These are phyloP conservation scores for Diplodus sargus DNA, from an alignment of 2,797 vertebrate species.

Conservation along the genomic window DNA sequence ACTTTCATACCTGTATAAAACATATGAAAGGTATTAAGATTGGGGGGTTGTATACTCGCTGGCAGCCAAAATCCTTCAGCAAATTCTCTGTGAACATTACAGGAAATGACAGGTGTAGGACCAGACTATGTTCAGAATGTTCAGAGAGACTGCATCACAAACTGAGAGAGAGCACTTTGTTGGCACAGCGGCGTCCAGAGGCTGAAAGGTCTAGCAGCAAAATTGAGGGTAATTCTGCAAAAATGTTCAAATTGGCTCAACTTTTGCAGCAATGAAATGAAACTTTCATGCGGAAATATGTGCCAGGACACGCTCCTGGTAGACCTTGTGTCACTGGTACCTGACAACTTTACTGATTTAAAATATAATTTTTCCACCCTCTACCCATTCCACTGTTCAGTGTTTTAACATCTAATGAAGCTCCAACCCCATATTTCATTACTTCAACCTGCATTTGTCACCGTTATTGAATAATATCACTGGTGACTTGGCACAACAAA, in stretches of 20 bases:
- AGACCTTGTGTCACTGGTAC: conserved; percentile 1
- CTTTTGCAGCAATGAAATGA: neutral
- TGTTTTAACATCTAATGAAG: conserved; percentile 1
- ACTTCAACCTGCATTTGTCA: conserved; percentile 8
- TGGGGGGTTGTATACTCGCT: neutral
- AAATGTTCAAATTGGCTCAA: conserved; percentile 10
- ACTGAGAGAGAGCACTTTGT: neutral
- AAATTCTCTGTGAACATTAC: neutral
- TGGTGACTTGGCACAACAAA: neutral
- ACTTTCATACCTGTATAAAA: too few species aligned
- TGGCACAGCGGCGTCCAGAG: neutral
- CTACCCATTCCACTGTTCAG: neutral
- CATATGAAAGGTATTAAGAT: neutral
- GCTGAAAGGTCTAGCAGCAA: neutral
- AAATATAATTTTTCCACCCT: neutral
- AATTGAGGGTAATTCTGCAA: neutral
- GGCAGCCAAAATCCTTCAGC: neutral
- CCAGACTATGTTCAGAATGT: neutral
- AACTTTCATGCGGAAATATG: neutral
- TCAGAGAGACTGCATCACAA: neutral
- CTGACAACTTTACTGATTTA: conserved; percentile 22
- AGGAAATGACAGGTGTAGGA: conserved; percentile 1
- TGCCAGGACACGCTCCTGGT: neutral
- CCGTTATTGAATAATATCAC: conserved; percentile 16
- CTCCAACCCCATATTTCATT: neutral